Conservation (phyloP, 2,113 vertebrate genomes). For the Bostrychus sinensis region DNA sequence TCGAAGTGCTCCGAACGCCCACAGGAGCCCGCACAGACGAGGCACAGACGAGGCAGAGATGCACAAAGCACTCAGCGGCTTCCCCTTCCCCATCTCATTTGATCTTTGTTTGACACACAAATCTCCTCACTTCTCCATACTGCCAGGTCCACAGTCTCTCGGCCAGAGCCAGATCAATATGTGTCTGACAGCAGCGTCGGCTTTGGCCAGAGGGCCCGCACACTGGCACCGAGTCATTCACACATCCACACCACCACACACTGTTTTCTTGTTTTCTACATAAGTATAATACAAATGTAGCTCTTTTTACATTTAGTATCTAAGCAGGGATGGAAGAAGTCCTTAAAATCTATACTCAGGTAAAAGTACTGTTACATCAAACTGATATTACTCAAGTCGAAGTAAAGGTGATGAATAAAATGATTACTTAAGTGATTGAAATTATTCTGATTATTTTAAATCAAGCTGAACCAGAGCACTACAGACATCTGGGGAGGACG, state of each 20-base stretch:
- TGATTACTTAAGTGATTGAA: too few species aligned
- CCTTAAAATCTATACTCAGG: too few species aligned
- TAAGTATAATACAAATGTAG: not conserved
- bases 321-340: too few species aligned
- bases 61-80: slow-evolving; percentile 5
- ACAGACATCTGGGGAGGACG: too few species aligned
- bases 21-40: not conserved
- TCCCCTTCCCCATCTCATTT: slow-evolving; percentile 3
- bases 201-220: slow-evolving; percentile 30
- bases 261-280: too few species aligned
- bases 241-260: slow-evolving; percentile 29
- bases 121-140: not conserved
- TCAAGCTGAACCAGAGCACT: too few species aligned
- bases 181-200: slow-evolving; percentile 46
- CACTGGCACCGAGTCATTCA: slow-evolving; percentile 37
- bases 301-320: too few species aligned
- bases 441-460: too few species aligned
- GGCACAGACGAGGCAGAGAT: not conserved
- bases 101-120: slow-evolving; percentile 11
- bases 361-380: too few species aligned
- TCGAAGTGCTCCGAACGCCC: not conserved
- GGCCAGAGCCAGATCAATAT: slow-evolving; percentile 53
- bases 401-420: too few species aligned
- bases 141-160: slow-evolving; percentile 29
- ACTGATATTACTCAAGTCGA: too few species aligned